phyloP scores from a whole-genome alignment of 2,113 vertebrate genomes.

The Cathartes aura region DNA sequence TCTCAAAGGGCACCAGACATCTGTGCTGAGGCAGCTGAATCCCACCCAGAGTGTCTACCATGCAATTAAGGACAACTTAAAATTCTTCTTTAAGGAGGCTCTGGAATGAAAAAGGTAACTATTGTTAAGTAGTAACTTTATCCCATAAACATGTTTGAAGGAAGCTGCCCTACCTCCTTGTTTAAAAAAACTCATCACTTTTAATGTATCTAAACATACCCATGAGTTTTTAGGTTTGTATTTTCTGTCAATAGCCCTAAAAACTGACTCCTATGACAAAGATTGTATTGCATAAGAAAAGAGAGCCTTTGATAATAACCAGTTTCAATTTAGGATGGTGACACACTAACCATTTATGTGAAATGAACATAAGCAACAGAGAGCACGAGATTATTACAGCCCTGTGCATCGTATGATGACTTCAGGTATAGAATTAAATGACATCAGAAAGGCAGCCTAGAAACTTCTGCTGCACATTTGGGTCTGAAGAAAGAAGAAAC shows the following conservation, averaged over 20 bases:
- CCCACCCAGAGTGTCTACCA: background rate
- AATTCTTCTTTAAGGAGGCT: background rate
- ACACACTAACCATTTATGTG: background rate
- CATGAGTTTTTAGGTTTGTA: background rate
- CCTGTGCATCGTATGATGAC: background rate
- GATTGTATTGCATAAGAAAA: background rate
- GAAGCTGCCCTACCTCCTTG: background rate
- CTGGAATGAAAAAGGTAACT: background rate
- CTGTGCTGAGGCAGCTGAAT: background rate
- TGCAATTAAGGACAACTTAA: background rate
- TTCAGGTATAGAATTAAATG: background rate
- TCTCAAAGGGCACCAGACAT: background rate
- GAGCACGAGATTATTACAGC: background rate
- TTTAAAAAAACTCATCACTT: background rate
- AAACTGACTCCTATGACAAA: background rate
- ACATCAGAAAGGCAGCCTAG: background rate
- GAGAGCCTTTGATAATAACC: background rate
- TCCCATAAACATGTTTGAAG: background rate
- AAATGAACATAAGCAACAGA: background rate
- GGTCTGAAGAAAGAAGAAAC: background rate
- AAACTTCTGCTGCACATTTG: background rate
- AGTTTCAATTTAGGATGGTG: background rate
- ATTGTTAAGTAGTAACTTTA: background rate
- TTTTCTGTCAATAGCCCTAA: background rate
- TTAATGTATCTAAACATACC: background rate